Base-by-base conservation (phyloP, 2,113 vertebrate genomes). In the Bungarus multicinctus region DNA sequence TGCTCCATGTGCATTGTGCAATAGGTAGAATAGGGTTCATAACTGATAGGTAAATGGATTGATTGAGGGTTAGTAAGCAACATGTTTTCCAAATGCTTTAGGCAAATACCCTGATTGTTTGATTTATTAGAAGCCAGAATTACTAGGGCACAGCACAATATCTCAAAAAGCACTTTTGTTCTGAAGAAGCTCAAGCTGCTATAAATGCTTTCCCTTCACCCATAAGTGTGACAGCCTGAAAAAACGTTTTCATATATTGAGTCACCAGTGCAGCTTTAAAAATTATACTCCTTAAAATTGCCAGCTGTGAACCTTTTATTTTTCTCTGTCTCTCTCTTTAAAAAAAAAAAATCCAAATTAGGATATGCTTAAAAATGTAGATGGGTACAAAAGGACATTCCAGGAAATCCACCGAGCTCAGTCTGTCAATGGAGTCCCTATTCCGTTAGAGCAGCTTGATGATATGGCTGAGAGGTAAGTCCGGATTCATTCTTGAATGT, bases 381-480 rank as follows among this genome's bases (percentile, higher is more conserved):
- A 99, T 94, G 98, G 97, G 81, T 98, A 99, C 97, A 98, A 98
- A 94, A 99, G 98, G 96, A 97, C 99, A n/a, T 99, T 99, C 96
- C 98, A 98, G 93, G 99, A 99, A 98, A 99, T 99, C 97, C 99
- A 99, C 97, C 96, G 97, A 94, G 98, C 99, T 97, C 97, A 98
- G 93, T 98, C 98, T 92, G 99, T 99, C 92, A 99, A 99, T n/a
- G 98, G 99, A 25, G 98, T 99, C 5, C 98, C 99, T 3, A 98
- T 99, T 90, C 99, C 99, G 54, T 94, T 98, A 16, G 99, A 99
- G n/a, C 99, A 99, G 93, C 98, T 99, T 93, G 99, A 99, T 89
- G 99, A 99, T 95, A 98, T 99, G 98, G 99, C 99, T 64, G 99
- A 99, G 95, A 98, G 99, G 99, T 99, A 96, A 98, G 97, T 92